A percentile compares a stretch with the other conserved stretches of the same genome.
These are phyloP conservation scores for Martes martes DNA, from an alignment of 2,113 vertebrate genomes.

Conservation along the genomic window DNA sequence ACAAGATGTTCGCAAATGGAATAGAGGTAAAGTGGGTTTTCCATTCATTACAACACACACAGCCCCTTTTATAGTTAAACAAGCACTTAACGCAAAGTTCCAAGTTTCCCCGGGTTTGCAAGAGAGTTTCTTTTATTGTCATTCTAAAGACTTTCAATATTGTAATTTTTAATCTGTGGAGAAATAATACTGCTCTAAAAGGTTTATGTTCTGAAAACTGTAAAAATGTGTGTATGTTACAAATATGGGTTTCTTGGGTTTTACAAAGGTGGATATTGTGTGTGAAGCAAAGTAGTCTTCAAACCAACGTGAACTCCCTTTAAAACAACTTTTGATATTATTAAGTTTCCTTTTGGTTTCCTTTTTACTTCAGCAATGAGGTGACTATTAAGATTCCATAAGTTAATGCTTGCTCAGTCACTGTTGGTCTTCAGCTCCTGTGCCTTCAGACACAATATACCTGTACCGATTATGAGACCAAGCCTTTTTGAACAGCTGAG, in stretches of 20 bases:
- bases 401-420: slow-evolving; percentile 74
- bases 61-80: slow-evolving; percentile 58
- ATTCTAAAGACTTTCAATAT: slow-evolving; percentile 70
- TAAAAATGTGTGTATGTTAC: slow-evolving; percentile 73
- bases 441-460: slow-evolving; percentile 59
- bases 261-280: slow-evolving; percentile 83
- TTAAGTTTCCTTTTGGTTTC: slow-evolving; percentile 84
- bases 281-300: slow-evolving; percentile 76
- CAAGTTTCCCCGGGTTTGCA: slow-evolving; percentile 74
- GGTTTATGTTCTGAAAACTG: slow-evolving; percentile 73
- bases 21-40: slow-evolving; percentile 72
- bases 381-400: slow-evolving; percentile 81
- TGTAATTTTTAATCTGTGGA: slow-evolving; percentile 81
- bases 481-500: slow-evolving; percentile 53
- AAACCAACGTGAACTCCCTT: slow-evolving; percentile 82
- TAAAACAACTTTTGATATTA: slow-evolving; percentile 86
- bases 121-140: slow-evolving; percentile 68
- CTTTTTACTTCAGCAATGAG: slow-evolving; percentile 80
- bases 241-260: slow-evolving; percentile 74
- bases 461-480: slow-evolving; percentile 52
- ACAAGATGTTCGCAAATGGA: slow-evolving; percentile 59
- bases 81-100: slow-evolving; percentile 74
- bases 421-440: slow-evolving; percentile 61
- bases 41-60: slow-evolving; percentile 75
- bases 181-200: slow-evolving; percentile 68